phyloP scores from a whole-genome alignment of 2,888 invertebrate genomes.

The Crioceris asparagi region DNA sequence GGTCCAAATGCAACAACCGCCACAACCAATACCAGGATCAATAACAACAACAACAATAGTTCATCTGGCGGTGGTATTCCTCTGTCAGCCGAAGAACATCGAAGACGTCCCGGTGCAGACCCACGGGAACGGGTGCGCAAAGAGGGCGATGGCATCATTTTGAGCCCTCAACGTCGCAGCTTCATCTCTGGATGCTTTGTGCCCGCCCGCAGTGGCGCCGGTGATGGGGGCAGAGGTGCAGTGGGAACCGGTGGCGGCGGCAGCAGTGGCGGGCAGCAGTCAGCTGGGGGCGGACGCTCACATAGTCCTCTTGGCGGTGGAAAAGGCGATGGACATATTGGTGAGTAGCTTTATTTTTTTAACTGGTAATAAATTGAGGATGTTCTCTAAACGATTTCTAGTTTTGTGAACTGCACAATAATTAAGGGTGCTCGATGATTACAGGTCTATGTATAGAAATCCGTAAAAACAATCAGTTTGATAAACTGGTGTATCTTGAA shows the following conservation, averaged over 20 bases:
- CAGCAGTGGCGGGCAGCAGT: conserved; percentile 16
- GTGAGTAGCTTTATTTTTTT: conserved; percentile 8
- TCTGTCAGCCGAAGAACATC: too few relatives aligned
- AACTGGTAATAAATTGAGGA: too few relatives aligned
- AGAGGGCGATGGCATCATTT: conserved; percentile 72
- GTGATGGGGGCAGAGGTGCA: conserved; percentile 21
- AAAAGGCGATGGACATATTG: conserved; percentile 9
- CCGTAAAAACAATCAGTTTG: too few relatives aligned
- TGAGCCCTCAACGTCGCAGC: conserved; percentile 76
- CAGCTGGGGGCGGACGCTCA: too few relatives aligned
- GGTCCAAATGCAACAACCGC: conserved; percentile 48
- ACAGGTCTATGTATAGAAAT: too few relatives aligned
- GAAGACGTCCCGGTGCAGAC: conserved; percentile 50
- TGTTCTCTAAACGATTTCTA: too few relatives aligned
- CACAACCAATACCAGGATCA: background rate
- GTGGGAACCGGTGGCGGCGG: conserved; percentile 23
- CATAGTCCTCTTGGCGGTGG: conserved; percentile 26
- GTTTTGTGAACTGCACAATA: too few relatives aligned
- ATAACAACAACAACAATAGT: background rate
- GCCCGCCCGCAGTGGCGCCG: conserved; percentile 39
- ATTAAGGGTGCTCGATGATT: too few relatives aligned
- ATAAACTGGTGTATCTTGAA: too few relatives aligned
- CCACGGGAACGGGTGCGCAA: conserved; percentile 69
- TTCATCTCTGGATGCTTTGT: conserved; percentile 84
- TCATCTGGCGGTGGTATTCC: conserved; percentile 6